Evolutionary conservation across 2,113 vertebrate genomes (phyloP), one percentile per base, ranked within the genome.

Genomic region (Nannobrachium achirus): DNA sequence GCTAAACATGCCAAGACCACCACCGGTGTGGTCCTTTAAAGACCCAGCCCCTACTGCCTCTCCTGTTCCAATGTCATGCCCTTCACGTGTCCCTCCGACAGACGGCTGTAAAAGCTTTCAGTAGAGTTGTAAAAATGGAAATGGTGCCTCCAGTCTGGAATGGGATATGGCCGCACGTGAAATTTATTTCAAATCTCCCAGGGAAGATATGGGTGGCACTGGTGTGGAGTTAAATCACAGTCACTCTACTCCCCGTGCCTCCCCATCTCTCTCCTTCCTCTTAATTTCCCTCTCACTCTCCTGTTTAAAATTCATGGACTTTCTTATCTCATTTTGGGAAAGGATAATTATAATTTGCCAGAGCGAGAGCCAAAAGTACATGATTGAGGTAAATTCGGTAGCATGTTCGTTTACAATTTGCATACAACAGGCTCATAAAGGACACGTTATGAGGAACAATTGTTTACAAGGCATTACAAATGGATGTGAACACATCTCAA

Each of bases 241-340:
- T 77, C 66, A 40, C 70, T 79, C 69, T 66, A 59, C 19, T 7
- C 8, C 60, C 59, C 16, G 33, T 33, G 6, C 25, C 63, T 65
- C 33, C 56, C 66, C 59, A 75, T 48, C 49, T 77, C 56, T 74
- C 68, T 73, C 45, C 56, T 56, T 79, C 63, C 69, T 80, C 72
- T 86, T 82, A 81, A 83, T 85, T 85, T 84, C 75, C 75, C 71
- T 79, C 85, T 88, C 71, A 76, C 78, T 86, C 65, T 83, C 71
- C 92, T 94, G 93, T 92, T 95, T 91, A 91, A 97, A 96, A 97
- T 96, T 94, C 94, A 97, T 97, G 93, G 92, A 92, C 91, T 96
- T 95, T 89, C 94, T 94, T 96, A 96, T 95, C 95, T 92, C 90
- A 92, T 91, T 88, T 83, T 80, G 82, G 82, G 68, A 75, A 90